Base-by-base conservation (phyloP, 1,140 invertebrate genomes). In the Drepana arcuata region DNA sequence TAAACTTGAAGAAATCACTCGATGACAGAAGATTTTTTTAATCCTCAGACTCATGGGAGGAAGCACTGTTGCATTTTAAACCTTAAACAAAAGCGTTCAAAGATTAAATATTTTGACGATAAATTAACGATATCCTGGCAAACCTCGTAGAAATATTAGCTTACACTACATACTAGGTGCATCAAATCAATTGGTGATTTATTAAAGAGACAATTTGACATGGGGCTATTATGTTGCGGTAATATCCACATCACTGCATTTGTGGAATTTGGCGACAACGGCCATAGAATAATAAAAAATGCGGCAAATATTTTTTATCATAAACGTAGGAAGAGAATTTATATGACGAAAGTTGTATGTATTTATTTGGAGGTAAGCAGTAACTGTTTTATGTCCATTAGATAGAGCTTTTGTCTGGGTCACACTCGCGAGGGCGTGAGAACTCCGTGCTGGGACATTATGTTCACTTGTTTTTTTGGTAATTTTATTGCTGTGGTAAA, bases 1-100 rank as follows among this genome's bases (percentile, higher is more conserved):
- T 52, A 61, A 62, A 77, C 59, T 74, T 74, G 62, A 69, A 58
- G 58, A 68, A 74, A 68, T 68, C 62, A 66, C 53, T 50, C 53
- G 59, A 61, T 63, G 71, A 73, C 49, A 51, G 42, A 37, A 33
- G 14, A 16, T 47, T 43, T 46, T 48, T 44, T 48, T 21, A 25
- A 42, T n/a, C n/a, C n/a, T n/a, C n/a, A n/a, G n/a, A n/a, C n/a
- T n/a, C 23, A 27, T 32, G 14, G n/a, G n/a, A 1, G 12, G 7
- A 32, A 10, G 16, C 4, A 1, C 11, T 11, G 11, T n/a, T 32
- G 16, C n/a, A 32, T 10, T 31, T 38, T 38, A 30, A 29, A 21
- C 35, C 9, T 34, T 25, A 32, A 25, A 1, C 3, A 3, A n/a
- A n/a, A n/a, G n/a, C n/a, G n/a, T n/a, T n/a, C n/a, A n/a, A n/a